Evolutionary conservation across 2,888 invertebrate species (phyloP).

Genomic region (Tridacna gigas): DNA sequence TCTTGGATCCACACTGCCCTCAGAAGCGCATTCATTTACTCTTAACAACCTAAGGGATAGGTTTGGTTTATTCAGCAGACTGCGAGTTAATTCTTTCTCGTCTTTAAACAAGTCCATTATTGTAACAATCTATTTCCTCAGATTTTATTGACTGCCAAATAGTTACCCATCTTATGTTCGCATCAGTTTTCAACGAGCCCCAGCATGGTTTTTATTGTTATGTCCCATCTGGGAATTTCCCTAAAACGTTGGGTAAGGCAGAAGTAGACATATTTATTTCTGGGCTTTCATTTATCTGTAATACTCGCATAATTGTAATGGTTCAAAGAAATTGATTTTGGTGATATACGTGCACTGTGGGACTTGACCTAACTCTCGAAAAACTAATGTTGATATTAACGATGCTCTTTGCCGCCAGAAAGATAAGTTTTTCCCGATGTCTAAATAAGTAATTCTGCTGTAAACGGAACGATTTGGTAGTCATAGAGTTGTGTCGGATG

Average conservation of each 20-base stretch:
- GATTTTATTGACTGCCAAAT: conserved; percentile 13
- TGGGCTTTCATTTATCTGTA: conserved; percentile 4
- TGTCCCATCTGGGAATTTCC: background rate
- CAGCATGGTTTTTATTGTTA: conserved; percentile 2
- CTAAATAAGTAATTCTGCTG: too few relatives aligned
- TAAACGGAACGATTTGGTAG: too few relatives aligned
- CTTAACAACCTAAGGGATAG: background rate
- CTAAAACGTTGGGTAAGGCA: background rate
- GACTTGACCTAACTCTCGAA: background rate
- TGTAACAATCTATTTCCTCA: background rate
- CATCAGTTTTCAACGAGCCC: background rate
- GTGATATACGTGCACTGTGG: background rate
- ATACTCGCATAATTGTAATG: conserved; percentile 12
- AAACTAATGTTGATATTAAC: background rate
- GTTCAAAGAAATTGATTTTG: conserved; percentile 3
- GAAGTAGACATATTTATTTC: conserved; percentile 6
- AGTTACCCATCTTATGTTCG: conserved; percentile 14
- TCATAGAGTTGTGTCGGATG: too few relatives aligned
- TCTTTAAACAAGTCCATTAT: conserved; percentile 1
- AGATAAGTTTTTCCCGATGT: too few relatives aligned
- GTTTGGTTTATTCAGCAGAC: background rate
- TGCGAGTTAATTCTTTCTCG: background rate
- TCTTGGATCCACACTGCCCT: too few relatives aligned
- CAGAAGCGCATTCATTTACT: too few relatives aligned
- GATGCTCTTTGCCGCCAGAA: too few relatives aligned